Conservation (phyloP, 2,113 vertebrate species). For the Ictidomys tridecemlineatus region DNA sequence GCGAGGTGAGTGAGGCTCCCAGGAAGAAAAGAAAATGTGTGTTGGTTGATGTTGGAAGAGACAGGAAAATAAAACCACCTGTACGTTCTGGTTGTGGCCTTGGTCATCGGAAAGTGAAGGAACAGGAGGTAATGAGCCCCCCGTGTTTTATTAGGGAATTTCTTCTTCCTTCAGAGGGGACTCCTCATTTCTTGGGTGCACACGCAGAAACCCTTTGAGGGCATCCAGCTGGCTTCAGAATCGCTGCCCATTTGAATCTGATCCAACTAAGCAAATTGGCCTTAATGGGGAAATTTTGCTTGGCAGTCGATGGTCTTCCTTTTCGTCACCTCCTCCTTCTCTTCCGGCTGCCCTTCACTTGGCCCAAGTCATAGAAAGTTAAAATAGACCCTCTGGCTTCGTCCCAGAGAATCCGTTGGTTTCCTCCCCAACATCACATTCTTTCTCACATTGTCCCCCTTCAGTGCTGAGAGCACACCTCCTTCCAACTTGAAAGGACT, state of each 20-base stretch:
- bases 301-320: slow-evolving; percentile 38
- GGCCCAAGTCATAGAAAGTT: slow-evolving; percentile 52
- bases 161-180: neutral
- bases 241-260: slow-evolving; percentile 51
- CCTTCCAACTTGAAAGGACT: neutral
- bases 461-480: neutral
- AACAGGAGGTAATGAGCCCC: neutral
- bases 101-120: neutral
- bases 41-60: slow-evolving; percentile 38
- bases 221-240: slow-evolving; percentile 25
- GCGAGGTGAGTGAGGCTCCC: neutral
- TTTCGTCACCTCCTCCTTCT: slow-evolving; percentile 39
- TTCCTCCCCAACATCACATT: neutral
- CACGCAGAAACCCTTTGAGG: neutral
- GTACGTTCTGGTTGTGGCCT: neutral
- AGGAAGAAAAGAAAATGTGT: neutral
- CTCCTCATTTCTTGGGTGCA: slow-evolving; percentile 32
- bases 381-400: slow-evolving; percentile 32
- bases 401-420: neutral
- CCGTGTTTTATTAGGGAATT: neutral
- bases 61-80: neutral
- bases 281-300: slow-evolving; percentile 47
- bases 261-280: slow-evolving; percentile 53
- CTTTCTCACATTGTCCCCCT: neutral
- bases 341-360: slow-evolving; percentile 19